Base-by-base conservation (phyloP, 2,797 vertebrate genomes). In the Acrossocheilus wenchowensis region DNA sequence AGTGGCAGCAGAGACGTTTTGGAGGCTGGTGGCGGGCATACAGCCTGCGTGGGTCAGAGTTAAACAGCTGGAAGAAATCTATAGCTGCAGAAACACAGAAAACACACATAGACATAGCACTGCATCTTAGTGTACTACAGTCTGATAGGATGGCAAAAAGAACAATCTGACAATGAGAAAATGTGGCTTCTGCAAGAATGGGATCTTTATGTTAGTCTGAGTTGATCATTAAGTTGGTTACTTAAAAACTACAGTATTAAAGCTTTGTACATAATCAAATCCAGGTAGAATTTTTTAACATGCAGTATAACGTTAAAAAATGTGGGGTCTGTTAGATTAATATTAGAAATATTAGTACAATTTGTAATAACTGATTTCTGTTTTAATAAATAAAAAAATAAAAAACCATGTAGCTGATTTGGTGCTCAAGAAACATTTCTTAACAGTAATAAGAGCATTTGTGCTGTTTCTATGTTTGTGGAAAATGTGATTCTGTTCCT, bases 1-100 rank as follows among this genome's bases (percentile, higher is more conserved):
- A 85, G 83, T 86, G 77, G 78, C 78, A 80, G 78, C 30, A n/a
- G 54, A 81, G 43, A 80, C 10, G 30, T 48, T 80, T 60, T 36
- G 52, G 66, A 80, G 77, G 74, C 73, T 85, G 73, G 43, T 78
- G 71, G 26, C 23, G 5, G 30, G 64, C 74, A 85, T 48, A 78
- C 48, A 69, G 45, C 48, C 75, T 57, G 64, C 2, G 17, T 85
- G 21, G 75, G 62, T 62, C 68, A 60, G 68, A 81, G 52, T 39
- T 86, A 86, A 81, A 80, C 68, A 86, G 84, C 78, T 73, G 78
- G 78, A 86, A 81, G 68, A 81, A 80, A 72, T 81, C 77, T 73
- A 73, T 72, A 52, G 39, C 68, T 86, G 52, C 52, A 64, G 52
- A 62, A 45, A 57, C 43, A 69, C 19, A n/a, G 34, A 52, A 66